phyloP scores from a whole-genome alignment of 2,888 invertebrate genomes.

The Phaedon cochleariae region DNA sequence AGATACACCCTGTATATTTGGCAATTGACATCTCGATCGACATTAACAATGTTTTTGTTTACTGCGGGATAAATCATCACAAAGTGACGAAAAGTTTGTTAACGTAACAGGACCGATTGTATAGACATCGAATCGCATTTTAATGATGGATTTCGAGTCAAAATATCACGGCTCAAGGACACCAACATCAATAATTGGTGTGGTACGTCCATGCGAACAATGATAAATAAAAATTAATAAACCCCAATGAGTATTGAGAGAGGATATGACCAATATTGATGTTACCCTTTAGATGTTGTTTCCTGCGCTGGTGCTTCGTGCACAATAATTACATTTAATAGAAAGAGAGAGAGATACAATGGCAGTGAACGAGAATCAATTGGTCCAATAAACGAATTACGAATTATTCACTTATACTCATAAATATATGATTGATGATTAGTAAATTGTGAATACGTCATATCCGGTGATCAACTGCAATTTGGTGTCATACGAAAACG shows the following conservation, averaged over 20 bases:
- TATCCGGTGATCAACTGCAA: constrained; percentile 55
- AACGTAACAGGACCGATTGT: no score
- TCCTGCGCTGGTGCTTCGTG: constrained; percentile 39
- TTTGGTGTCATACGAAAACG: constrained; percentile 31
- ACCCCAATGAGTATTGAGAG: constrained; percentile 40
- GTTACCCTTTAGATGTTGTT: constrained; percentile 47
- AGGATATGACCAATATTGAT: constrained; percentile 53
- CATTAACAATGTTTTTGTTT: no score
- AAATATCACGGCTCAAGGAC: constrained; percentile 20
- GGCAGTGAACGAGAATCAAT: constrained; percentile 56
- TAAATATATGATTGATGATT: constrained; percentile 64
- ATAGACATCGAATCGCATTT: not conserved
- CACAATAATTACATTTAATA: constrained; percentile 39
- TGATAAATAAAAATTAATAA: constrained; percentile 39
- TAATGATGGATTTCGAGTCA: not conserved
- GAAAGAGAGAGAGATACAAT: constrained; percentile 46
- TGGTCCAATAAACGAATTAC: constrained; percentile 56
- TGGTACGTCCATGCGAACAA: constrained; percentile 22
- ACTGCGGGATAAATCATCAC: no score
- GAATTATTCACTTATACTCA: constrained; percentile 60
- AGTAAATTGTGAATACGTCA: constrained; percentile 62
- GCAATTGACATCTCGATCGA: no score
- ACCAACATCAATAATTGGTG: constrained; percentile 7
- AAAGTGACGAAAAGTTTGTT: no score
- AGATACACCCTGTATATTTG: no score